Percentiles rank a stretch among this genome's conserved stretches.
phyloP scores from a whole-genome alignment of 2,888 invertebrate species.

The Drosophila picticornis region DNA sequence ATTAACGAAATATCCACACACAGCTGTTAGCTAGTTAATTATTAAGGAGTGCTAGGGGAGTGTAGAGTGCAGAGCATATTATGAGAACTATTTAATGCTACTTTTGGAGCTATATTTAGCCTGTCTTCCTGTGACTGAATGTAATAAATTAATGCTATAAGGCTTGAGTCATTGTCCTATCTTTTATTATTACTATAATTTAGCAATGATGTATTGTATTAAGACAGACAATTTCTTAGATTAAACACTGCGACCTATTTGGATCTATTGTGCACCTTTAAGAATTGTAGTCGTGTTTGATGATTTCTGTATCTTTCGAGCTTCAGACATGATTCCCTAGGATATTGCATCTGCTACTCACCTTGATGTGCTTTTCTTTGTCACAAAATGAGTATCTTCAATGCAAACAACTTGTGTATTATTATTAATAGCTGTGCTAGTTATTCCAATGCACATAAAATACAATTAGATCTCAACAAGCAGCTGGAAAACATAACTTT shows the following conservation, averaged over 20 bases:
- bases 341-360: background rate
- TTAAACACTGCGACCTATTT: background rate
- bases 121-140: background rate
- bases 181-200: background rate
- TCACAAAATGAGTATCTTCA: background rate
- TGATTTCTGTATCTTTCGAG: background rate
- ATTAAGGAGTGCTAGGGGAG: slow-evolving; percentile 14
- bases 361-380: background rate
- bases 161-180: background rate
- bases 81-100: background rate
- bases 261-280: background rate
- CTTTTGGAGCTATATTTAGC: background rate
- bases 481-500: background rate
- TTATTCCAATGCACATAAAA: background rate
- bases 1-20: slow-evolving; percentile 28
- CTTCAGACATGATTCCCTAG: too few species aligned
- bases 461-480: background rate
- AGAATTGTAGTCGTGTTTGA: background rate
- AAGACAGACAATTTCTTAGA: background rate
- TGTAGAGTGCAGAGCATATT: background rate
- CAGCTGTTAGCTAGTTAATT: slow-evolving; percentile 26
- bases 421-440: background rate
- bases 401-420: background rate
- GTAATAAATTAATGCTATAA: background rate
- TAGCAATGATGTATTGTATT: background rate